phyloP scores from a whole-genome alignment of 2,797 vertebrate genomes.

The Glossophaga mutica region DNA sequence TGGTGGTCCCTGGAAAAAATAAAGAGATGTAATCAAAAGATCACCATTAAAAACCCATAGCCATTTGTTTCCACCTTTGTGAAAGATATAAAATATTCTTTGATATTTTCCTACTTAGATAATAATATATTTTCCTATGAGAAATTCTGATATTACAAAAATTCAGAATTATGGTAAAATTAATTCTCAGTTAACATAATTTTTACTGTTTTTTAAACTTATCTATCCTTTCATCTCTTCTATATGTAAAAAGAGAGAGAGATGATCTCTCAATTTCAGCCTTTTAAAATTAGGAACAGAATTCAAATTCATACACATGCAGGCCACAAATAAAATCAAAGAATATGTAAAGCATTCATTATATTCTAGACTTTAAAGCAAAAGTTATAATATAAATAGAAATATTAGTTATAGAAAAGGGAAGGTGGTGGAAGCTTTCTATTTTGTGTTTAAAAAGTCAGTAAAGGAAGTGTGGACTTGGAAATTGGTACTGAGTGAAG shows the following conservation, averaged over 20 bases:
- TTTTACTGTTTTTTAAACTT: neutral
- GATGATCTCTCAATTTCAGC: neutral
- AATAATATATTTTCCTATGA: neutral
- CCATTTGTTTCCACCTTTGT: neutral
- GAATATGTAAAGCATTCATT: neutral
- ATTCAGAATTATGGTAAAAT: neutral
- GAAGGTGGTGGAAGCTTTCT: neutral
- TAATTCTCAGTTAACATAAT: neutral
- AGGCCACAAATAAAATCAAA: neutral
- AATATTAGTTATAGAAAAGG: neutral
- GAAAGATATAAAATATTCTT: neutral
- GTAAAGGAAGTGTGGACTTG: neutral
- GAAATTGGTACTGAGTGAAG: neutral
- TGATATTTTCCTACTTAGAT: neutral
- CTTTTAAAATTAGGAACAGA: neutral
- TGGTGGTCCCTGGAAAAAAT: neutral
- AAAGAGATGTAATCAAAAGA: neutral
- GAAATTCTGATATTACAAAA: neutral
- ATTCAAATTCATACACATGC: neutral
- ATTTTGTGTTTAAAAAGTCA: neutral
- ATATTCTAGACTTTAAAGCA: neutral
- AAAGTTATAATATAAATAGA: neutral
- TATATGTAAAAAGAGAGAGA: neutral
- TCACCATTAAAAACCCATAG: neutral
- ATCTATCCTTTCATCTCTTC: neutral